A percentile compares a stretch with the other conserved stretches of the same genome.
Conservation (phyloP, 2,888 invertebrate species). For the Dyspetes luteomarginatus region DNA sequence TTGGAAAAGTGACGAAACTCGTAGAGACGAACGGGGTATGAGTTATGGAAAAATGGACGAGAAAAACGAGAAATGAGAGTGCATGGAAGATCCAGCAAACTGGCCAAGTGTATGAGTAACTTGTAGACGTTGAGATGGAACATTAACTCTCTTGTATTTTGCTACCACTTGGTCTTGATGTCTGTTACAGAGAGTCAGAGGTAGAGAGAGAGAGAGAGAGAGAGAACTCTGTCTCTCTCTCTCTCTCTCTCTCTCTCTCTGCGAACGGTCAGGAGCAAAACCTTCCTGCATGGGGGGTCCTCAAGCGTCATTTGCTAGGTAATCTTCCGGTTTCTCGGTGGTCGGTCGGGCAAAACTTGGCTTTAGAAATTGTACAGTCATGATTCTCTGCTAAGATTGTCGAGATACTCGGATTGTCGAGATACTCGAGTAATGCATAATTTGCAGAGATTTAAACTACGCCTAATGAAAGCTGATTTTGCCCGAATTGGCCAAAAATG, state of each 20-base stretch:
- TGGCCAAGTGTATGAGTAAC: constrained; percentile 18
- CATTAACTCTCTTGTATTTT: constrained; percentile 35
- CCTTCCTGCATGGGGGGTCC: constrained; percentile 58
- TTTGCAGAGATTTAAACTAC: background rate
- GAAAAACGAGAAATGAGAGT: constrained; percentile 7
- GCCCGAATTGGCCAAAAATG: no score
- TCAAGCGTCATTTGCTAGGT: constrained; percentile 56
- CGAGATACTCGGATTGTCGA: no score
- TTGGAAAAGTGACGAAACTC: no score
- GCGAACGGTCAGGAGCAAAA: constrained; percentile 3
- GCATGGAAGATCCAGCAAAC: constrained; percentile 12
- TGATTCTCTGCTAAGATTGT: constrained; percentile 49
- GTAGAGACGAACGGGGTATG: no score
- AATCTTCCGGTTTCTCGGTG: constrained; percentile 67
- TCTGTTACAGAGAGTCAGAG: constrained; percentile 17
- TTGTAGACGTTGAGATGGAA: constrained; percentile 33
- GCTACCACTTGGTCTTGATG: constrained; percentile 24
- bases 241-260: no score
- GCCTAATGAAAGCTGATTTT: no score
- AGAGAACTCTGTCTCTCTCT: no score
- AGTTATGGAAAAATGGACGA: background rate
- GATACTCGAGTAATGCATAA: background rate
- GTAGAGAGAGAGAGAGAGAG: background rate
- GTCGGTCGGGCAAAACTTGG: constrained; percentile 51
- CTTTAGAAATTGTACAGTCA: constrained; percentile 63